Evolutionary conservation across 2,113 vertebrate species (phyloP).

Genomic region (Nerophis ophidion): DNA sequence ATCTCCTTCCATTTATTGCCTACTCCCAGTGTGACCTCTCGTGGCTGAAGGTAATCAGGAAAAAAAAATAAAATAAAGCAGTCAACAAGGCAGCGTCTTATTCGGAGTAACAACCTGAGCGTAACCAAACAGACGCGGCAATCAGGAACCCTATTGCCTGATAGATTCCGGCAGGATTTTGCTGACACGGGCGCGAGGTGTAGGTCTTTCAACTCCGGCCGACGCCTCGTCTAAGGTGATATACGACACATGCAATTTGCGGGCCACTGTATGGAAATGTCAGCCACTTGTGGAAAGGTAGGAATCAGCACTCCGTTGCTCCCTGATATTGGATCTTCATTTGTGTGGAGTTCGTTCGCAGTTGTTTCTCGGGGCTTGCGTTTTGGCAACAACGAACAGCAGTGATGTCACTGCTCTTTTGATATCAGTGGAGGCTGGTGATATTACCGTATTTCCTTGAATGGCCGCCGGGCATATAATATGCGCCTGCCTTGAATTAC

Average conservation of each 20-base stretch:
- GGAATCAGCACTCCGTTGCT: conserved; percentile 8
- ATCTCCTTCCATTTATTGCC: conserved; percentile 1
- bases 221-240: background rate
- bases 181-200: background rate
- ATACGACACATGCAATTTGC: conserved; percentile 3
- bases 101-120: background rate
- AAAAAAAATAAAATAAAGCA: background rate
- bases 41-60: background rate
- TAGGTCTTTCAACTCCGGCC: background rate
- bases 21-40: background rate
- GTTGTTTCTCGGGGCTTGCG: conserved; percentile 4
- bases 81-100: background rate
- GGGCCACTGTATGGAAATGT: background rate
- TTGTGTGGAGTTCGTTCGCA: conserved; percentile 4
- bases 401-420: background rate
- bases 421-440: background rate
- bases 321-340: background rate
- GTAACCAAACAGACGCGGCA: background rate
- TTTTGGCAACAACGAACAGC: too few species aligned
- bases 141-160: background rate
- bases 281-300: background rate
- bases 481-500: too few species aligned
- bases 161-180: background rate
- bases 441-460: too few species aligned
- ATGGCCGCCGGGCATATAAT: too few species aligned